Conservation (phyloP, 2,888 invertebrate species). For the Epistrophe grossulariae region DNA sequence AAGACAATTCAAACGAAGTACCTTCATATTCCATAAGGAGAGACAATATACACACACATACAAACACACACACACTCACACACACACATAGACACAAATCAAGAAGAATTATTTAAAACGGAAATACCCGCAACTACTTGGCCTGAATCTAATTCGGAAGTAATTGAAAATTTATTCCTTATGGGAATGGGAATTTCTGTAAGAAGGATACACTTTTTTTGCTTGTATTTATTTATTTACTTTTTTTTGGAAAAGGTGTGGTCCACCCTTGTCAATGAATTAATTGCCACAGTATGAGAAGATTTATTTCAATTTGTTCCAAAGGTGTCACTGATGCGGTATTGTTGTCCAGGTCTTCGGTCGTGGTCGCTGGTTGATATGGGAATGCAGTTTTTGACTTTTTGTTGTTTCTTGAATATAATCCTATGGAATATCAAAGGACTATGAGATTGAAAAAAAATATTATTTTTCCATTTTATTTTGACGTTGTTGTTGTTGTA, state of each 20-base stretch:
- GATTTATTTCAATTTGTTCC: constrained; percentile 71
- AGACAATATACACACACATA: constrained; percentile 27
- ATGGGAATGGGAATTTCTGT: constrained; percentile 65
- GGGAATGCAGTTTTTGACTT: constrained; percentile 62
- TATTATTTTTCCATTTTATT: constrained; percentile 60
- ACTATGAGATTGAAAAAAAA: constrained; percentile 21
- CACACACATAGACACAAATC: constrained; percentile 24
- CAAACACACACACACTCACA: constrained; percentile 19
- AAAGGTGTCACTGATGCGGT: constrained; percentile 48
- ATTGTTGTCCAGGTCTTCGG: not conserved
- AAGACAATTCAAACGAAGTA: constrained; percentile 31
- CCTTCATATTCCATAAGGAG: constrained; percentile 18
- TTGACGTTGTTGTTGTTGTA: not conserved
- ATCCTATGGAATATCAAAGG: constrained; percentile 26
- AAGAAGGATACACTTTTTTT: constrained; percentile 8
- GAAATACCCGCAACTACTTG: constrained; percentile 75
- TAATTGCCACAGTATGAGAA: constrained; percentile 63
- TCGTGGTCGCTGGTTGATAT: not conserved
- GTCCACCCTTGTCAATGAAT: constrained; percentile 68
- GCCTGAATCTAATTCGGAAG: constrained; percentile 75
- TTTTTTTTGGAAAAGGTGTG: constrained; percentile 63
- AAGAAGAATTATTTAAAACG: constrained; percentile 70
- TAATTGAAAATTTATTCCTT: constrained; percentile 74
- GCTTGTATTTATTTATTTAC: constrained; percentile 11
- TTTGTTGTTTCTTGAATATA: not conserved